phyloP scores from a whole-genome alignment of 2,888 invertebrate genomes.

The Blastobasis adustella region DNA sequence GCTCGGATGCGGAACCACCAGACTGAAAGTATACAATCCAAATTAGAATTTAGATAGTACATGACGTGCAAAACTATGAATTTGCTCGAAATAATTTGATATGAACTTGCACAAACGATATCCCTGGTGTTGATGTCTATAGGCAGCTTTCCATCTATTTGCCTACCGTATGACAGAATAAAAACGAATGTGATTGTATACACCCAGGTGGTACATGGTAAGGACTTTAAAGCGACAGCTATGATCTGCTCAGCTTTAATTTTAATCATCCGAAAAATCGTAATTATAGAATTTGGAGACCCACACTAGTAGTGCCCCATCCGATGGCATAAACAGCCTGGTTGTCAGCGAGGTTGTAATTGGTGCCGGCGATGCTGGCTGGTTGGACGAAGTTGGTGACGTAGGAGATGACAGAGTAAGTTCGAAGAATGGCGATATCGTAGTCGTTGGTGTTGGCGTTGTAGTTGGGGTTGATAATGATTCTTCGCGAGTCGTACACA shows the following conservation, averaged over 20 bases:
- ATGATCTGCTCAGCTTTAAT: no score
- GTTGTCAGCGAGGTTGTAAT: conserved; percentile 26
- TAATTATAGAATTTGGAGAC: conserved; percentile 4
- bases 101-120: no score
- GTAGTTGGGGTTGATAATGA: conserved; percentile 27
- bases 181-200: no score
- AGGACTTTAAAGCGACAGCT: no score
- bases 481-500: conserved; percentile 7
- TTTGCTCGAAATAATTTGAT: no score
- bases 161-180: no score
- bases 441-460: conserved; percentile 17
- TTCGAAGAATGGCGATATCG: conserved; percentile 30
- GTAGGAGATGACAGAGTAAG: conserved; percentile 9
- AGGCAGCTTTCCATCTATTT: no score
- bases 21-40: conserved; percentile 10
- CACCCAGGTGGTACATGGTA: no score
- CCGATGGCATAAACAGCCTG: conserved; percentile 29
- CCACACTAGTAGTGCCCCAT: conserved; percentile 28
- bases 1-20: conserved; percentile 20
- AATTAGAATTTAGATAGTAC: no score
- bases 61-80: no score
- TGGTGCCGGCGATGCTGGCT: conserved; percentile 22
- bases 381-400: conserved; percentile 17
- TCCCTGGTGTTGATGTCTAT: no score
- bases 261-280: no score